These are phyloP conservation scores for Geopemphigus sp. DNA, from an alignment of 1,140 invertebrate genomes.

Conservation along the genomic window DNA sequence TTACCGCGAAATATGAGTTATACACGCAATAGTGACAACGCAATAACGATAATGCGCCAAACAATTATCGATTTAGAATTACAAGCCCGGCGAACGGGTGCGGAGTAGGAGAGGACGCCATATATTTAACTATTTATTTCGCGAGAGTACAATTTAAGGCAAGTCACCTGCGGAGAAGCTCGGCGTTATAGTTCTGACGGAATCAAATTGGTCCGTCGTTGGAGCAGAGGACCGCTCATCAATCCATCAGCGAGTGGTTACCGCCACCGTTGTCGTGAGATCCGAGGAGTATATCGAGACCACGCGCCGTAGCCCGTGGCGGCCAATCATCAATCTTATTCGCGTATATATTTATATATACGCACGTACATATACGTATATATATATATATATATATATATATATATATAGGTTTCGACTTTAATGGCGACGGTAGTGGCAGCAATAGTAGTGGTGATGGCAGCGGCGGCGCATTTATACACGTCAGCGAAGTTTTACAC, in stretches of 20 bases:
- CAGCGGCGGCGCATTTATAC: slow-evolving; percentile 24
- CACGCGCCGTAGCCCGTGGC: not conserved
- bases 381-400: no score
- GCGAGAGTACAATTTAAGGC: no score
- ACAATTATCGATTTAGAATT: no score
- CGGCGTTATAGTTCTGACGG: slow-evolving; percentile 21
- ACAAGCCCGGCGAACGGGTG: no score
- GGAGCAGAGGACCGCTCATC: slow-evolving; percentile 24
- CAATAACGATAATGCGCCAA: no score
- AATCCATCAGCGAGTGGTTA: slow-evolving; percentile 26
- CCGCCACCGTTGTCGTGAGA: not conserved
- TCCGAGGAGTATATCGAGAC: slow-evolving; percentile 10
- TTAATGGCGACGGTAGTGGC: not conserved
- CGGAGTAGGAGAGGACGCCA: no score
- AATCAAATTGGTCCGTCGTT: slow-evolving; percentile 22
- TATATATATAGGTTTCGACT: not conserved
- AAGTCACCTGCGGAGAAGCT: no score
- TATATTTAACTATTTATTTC: no score
- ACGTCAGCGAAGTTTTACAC: slow-evolving; percentile 35
- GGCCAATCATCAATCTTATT: slow-evolving; percentile 47
- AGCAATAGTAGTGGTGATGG: no score
- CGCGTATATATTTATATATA: not conserved
- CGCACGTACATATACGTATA: no score
- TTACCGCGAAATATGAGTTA: no score
- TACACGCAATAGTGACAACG: no score